Conservation (phyloP, 2,888 invertebrate species). For the Myathropa florea region DNA sequence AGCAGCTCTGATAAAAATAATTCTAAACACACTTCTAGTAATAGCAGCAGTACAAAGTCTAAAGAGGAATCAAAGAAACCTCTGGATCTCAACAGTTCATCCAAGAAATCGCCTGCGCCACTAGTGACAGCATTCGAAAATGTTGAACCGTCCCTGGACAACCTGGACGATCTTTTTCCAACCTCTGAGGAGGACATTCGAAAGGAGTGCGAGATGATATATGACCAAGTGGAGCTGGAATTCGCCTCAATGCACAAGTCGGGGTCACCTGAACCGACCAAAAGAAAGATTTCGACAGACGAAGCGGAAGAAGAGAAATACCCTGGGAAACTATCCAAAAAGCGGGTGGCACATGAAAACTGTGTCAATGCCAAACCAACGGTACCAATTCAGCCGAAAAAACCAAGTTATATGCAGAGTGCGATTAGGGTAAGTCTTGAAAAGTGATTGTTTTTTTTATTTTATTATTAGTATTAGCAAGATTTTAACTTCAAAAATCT, state of each 20-base stretch:
- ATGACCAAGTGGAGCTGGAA: slow-evolving; percentile 87
- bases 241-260: slow-evolving; percentile 74
- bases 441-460: no score
- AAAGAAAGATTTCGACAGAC: slow-evolving; percentile 75
- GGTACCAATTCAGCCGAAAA: slow-evolving; percentile 80
- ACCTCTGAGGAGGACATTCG: slow-evolving; percentile 87
- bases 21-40: neutral
- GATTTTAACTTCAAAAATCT: no score
- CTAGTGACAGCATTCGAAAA: slow-evolving; percentile 74
- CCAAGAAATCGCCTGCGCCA: slow-evolving; percentile 38
- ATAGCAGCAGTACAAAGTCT: slow-evolving; percentile 21
- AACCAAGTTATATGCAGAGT: slow-evolving; percentile 82
- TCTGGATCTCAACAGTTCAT: neutral
- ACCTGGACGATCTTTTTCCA: slow-evolving; percentile 75
- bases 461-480: no score
- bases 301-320: slow-evolving; percentile 73
- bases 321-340: slow-evolving; percentile 81
- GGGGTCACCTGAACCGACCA: slow-evolving; percentile 4
- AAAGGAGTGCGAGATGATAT: slow-evolving; percentile 92
- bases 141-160: slow-evolving; percentile 79
- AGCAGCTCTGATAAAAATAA: slow-evolving; percentile 63
- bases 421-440: slow-evolving; percentile 82
- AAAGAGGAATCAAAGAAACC: slow-evolving; percentile 5
- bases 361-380: slow-evolving; percentile 81
- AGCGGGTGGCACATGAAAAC: slow-evolving; percentile 87